Evolutionary conservation across 2,113 vertebrate species (phyloP), one percentile per base, ranked within the genome.

Genomic region (Propithecus coquereli): DNA sequence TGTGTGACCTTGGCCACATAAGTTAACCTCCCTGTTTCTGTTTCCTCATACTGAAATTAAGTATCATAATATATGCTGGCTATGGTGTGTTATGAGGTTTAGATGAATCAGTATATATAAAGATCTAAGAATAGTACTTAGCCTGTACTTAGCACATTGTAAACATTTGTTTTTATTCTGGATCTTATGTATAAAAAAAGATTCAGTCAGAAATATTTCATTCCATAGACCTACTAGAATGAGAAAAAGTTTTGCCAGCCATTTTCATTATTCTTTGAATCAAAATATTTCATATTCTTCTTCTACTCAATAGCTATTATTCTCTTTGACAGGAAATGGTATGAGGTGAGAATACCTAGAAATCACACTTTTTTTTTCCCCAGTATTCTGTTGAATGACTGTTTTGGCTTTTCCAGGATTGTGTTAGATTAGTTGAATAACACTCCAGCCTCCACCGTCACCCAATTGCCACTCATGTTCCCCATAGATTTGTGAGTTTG

Each of bases 271-370:
- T 70, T 94, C 79, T 90, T 82, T 96, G 87, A 50, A 95, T 80
- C 76, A 96, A 91, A 63, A 57, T 52, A 86, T 57, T 57, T 94
- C 52, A 74, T 57, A 71, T 83, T 96, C 94, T 96, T 96, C 92
- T 68, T 96, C 32, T 76, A 89, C 63, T 91, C 71, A n/a, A 10
- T 89, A 91, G 81, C 81, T 95, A 95, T 98, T 97, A 88, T 12
- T 97, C 50, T 76, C 10, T 13, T 71, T 10, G 20, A 84, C n/a
- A 93, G 17, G n/a, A 97, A 87, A 93, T 91, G n/a, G 50, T 70
- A 71, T 37, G 1, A 43, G 52, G 94, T 74, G 71, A 84, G 57
- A 91, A 80, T 95, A 17, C 87, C 87, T 71, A 84, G 96, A 96
- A 92, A 82, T 84, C 17, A 77, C 0, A 4, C 2, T 66, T 43